Percentiles rank a stretch among this genome's conserved stretches.
Evolutionary conservation across 37 sponge, comb jelly and placozoan species (phyloP).

Genomic region (Halichondria panicea): DNA sequence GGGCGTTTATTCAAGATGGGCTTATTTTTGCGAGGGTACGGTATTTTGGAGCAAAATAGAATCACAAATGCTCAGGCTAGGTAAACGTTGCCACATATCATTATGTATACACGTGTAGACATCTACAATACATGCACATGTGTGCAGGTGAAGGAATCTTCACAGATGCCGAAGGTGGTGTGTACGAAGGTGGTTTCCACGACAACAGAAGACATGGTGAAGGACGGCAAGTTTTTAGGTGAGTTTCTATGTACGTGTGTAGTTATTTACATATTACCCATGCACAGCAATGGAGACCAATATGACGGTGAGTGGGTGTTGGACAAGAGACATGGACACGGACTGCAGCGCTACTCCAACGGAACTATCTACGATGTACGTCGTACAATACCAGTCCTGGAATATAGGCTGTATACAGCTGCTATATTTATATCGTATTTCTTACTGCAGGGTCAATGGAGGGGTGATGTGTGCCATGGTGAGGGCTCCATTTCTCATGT

Average conservation of each 20-base stretch:
- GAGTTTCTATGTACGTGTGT: background rate
- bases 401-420: background rate
- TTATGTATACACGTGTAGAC: too few relatives aligned
- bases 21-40: too few relatives aligned
- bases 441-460: constrained; percentile 78
- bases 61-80: too few relatives aligned
- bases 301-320: constrained; percentile 84
- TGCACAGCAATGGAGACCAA: constrained; percentile 67
- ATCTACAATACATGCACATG: too few relatives aligned
- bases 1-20: too few relatives aligned
- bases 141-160: constrained; percentile 74
- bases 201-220: constrained; percentile 73
- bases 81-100: too few relatives aligned
- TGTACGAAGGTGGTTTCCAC: constrained; percentile 85
- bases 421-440: background rate
- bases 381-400: background rate
- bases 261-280: background rate
- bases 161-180: constrained; percentile 45
- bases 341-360: constrained; percentile 41
- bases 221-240: constrained; percentile 66
- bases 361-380: constrained; percentile 78
- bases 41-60: too few relatives aligned
- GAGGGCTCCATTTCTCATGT: constrained; percentile 61
- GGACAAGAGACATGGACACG: constrained; percentile 82
- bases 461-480: constrained; percentile 62